Evolutionary conservation across 2,113 vertebrate genomes (phyloP).

Genomic region (Ochotona curzoniae): DNA sequence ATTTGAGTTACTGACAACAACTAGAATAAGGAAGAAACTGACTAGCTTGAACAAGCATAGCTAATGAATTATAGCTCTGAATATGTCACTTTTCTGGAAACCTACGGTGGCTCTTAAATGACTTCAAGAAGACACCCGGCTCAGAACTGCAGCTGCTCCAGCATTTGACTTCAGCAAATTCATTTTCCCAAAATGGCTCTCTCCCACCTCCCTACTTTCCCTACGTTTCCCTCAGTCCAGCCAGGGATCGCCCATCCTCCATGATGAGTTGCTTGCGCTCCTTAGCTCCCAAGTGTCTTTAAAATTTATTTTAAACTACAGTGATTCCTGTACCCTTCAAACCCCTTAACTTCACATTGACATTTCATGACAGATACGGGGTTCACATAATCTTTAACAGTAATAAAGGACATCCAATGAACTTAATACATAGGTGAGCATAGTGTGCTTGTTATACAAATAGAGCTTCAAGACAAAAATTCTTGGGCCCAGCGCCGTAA

Average conservation of each 20-base stretch:
- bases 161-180: not conserved
- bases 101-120: not conserved
- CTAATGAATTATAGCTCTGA: not conserved
- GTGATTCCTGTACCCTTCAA: not conserved
- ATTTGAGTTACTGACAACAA: constrained; percentile 9
- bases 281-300: not conserved
- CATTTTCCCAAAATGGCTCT: not conserved
- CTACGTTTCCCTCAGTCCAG: not conserved
- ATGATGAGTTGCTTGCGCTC: not conserved
- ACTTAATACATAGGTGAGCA: not conserved
- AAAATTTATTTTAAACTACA: not conserved
- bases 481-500: no score
- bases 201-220: not conserved
- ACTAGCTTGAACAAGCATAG: not conserved
- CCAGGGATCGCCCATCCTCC: not conserved
- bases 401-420: constrained; percentile 1
- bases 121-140: not conserved
- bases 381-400: not conserved
- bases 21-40: constrained; percentile 25
- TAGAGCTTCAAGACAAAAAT: constrained; percentile 12
- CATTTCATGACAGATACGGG: not conserved
- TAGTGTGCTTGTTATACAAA: not conserved
- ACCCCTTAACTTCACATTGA: not conserved
- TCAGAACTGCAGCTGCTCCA: not conserved
- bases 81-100: not conserved